Percentiles rank a stretch among this genome's conserved stretches.
Conservation (phyloP, 2,113 vertebrate genomes). For the Falco punctatus region DNA sequence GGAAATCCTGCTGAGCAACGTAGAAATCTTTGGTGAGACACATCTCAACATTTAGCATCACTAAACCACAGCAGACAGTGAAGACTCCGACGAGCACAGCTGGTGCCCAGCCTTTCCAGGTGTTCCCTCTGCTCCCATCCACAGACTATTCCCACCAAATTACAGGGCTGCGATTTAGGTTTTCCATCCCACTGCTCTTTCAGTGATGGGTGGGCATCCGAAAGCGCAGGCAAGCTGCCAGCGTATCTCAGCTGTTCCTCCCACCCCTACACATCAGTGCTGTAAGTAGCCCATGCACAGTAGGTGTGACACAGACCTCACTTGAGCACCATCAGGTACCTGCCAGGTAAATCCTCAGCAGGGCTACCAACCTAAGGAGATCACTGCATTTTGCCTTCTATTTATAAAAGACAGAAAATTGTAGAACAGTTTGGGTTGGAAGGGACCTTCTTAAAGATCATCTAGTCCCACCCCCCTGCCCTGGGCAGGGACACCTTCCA, state of each 20-base stretch:
- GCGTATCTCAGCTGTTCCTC: not conserved
- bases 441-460: no score
- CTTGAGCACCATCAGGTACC: not conserved
- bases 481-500: no score
- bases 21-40: no score
- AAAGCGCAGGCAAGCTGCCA: not conserved
- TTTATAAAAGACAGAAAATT: not conserved
- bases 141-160: not conserved
- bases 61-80: not conserved
- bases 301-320: rapidly evolving
- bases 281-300: rapidly evolving
- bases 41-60: not conserved
- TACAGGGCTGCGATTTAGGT: not conserved
- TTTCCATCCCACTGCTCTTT: not conserved
- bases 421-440: no score
- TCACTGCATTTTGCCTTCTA: not conserved
- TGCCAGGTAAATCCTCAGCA: not conserved
- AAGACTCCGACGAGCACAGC: rapidly evolving
- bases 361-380: not conserved
- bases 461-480: no score
- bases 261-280: not conserved
- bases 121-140: not conserved
- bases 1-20: not conserved
- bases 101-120: not conserved
- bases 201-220: not conserved